Base-by-base conservation (phyloP, 2,797 vertebrate genomes). In the Anomalospiza imberbis region DNA sequence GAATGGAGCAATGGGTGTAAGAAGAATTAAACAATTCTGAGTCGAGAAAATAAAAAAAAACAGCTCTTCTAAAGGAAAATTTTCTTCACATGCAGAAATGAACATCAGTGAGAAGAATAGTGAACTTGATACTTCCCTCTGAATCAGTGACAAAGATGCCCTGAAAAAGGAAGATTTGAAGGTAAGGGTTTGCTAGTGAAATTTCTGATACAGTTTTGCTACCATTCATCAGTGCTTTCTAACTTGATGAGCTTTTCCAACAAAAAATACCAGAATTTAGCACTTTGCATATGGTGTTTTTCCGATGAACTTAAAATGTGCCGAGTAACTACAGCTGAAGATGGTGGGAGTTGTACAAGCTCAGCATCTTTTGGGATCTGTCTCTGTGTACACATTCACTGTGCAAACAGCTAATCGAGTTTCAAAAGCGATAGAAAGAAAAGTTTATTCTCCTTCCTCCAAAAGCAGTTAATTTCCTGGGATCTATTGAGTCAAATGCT, bases 291-390 rank as follows among this genome's bases (percentile, higher is more conserved):
- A 55, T 65, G 32, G 34, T 71, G 34, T 71, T 94, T 95, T 89
- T 76, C 36, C 77, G 65, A 87, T 44, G 78, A 91, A 95, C 65
- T 83, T 91, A 85, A 89, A 94, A 92, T 65, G 18, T 89, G 72
- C 57, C 1, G 3, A 80, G n/a, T 95, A 95, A 93, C 92, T 75
- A 54, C 57, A 93, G 61, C 61, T 95, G 93, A 93, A 91, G 76
- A 76, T 84, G 60, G 48, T 86, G 70, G 45, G 86, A 85, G 68
- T 87, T 91, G 40, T 36, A 79, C 82, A 75, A 83, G 38, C 75
- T 96, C 93, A 95, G 93, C 92, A 91, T 68, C 87, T 93, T 96
- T 77, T 83, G 54, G 51, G 78, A 88, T 91, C 84, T 91, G 75
- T 9, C 78, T 94, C 72, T 89, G 55, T 94, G 78, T 93, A 83